Percentiles rank a stretch among this genome's conserved stretches.
These are phyloP conservation scores for fruit fly (Drosophila melanogaster) DNA, from an alignment of 1,140 invertebrate species.

Conservation along the genomic window DNA sequence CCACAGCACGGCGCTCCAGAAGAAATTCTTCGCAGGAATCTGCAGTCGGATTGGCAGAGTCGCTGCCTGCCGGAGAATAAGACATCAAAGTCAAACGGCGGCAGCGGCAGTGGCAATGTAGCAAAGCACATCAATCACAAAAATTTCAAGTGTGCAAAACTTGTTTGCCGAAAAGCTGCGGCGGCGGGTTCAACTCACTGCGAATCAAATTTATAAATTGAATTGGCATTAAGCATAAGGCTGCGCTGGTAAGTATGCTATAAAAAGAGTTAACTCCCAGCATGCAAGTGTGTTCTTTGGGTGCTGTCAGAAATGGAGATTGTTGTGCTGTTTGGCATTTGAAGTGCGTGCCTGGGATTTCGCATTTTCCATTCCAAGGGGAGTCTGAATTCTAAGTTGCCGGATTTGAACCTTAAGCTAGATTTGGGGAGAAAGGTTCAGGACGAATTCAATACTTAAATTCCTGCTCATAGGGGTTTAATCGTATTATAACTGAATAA, in stretches of 20 bases:
- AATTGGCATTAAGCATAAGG: constrained; percentile 80
- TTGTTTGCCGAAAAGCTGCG: constrained; percentile 68
- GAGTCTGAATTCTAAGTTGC: constrained; percentile 41
- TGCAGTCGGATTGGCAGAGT: constrained; percentile 33
- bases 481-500: neutral
- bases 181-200: constrained; percentile 7
- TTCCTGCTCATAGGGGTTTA: neutral
- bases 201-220: constrained; percentile 73
- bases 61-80: constrained; percentile 39
- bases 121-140: constrained; percentile 82
- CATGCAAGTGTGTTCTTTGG: constrained; percentile 9
- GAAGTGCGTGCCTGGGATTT: constrained; percentile 55
- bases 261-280: constrained; percentile 52
- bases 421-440: neutral
- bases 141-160: constrained; percentile 81
- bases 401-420: constrained; percentile 23
- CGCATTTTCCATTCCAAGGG: constrained; percentile 9
- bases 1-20: constrained; percentile 10
- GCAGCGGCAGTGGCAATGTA: constrained; percentile 40
- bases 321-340: constrained; percentile 65
- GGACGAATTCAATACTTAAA: neutral
- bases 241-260: constrained; percentile 68
- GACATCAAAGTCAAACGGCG: constrained; percentile 79
- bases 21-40: constrained; percentile 39
- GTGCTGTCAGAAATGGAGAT: constrained; percentile 45